Evolutionary conservation across 2,888 invertebrate species (phyloP).

Genomic region (Xestia sexstrigata): DNA sequence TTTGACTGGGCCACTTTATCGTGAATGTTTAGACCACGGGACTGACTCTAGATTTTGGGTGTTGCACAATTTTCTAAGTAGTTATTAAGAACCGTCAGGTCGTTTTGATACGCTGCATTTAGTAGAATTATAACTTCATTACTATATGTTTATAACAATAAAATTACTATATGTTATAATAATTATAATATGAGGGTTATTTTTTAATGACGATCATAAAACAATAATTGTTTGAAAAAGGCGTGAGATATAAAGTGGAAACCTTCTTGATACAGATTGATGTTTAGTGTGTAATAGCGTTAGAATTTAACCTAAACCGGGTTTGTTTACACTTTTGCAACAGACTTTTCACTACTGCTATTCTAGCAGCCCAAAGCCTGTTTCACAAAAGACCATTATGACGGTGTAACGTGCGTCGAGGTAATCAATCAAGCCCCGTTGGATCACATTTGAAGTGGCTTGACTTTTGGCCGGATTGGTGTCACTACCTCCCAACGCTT

Average conservation of each 20-base stretch:
- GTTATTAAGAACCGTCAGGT: too few relatives aligned
- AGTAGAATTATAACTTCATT: not conserved
- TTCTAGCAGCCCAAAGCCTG: constrained; percentile 5
- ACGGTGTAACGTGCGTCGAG: constrained; percentile 41
- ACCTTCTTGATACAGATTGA: not conserved
- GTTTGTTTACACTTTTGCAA: not conserved
- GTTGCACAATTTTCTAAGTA: not conserved
- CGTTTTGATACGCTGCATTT: not conserved
- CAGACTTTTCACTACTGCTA: not conserved
- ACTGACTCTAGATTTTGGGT: not conserved
- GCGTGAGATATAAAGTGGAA: not conserved
- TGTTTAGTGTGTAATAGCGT: not conserved
- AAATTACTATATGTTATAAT: too few relatives aligned
- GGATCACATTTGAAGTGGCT: constrained; percentile 57
- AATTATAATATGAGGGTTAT: not conserved
- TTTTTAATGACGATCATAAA: not conserved
- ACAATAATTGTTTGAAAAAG: not conserved
- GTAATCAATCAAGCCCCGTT: constrained; percentile 64
- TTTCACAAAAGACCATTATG: constrained; percentile 38
- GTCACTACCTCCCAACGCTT: constrained; percentile 44
- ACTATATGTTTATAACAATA: too few relatives aligned
- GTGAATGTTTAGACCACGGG: not conserved
- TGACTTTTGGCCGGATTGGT: constrained; percentile 51
- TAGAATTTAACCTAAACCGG: not conserved
- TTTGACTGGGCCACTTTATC: not conserved